These are phyloP conservation scores for Heliconius ethilla DNA, from an alignment of 2,888 invertebrate species.

Conservation along the genomic window DNA sequence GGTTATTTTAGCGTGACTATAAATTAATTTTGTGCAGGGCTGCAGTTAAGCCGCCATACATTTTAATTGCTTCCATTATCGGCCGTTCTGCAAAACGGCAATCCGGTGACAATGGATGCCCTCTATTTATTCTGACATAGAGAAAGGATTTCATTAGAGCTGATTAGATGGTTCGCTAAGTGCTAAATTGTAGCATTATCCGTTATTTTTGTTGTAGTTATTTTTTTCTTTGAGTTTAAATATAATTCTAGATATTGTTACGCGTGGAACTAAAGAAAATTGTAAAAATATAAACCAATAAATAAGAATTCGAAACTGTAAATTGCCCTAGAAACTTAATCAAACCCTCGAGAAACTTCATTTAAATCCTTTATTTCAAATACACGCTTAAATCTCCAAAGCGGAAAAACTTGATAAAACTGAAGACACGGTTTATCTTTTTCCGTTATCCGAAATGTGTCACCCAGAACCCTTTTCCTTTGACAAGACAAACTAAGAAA, in stretches of 20 bases:
- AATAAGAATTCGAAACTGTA: too few relatives aligned
- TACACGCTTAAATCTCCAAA: conserved; percentile 35
- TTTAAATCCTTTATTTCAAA: conserved; percentile 37
- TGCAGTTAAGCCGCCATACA: conserved; percentile 81
- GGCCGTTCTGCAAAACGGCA: conserved; percentile 74
- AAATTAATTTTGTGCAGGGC: conserved; percentile 80
- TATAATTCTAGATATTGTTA: neutral
- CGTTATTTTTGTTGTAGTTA: too few relatives aligned
- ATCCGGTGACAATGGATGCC: conserved; percentile 69
- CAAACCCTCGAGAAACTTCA: conserved; percentile 23
- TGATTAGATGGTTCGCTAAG: conserved; percentile 40
- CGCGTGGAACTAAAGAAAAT: too few relatives aligned
- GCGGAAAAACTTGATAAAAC: conserved; percentile 54
- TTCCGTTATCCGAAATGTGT: conserved; percentile 71
- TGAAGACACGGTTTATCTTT: conserved; percentile 66
- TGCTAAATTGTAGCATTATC: conserved; percentile 39
- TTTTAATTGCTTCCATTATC: conserved; percentile 82
- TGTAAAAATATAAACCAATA: too few relatives aligned
- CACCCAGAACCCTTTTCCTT: conserved; percentile 76
- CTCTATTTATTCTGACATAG: conserved; percentile 59
- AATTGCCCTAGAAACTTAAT: neutral
- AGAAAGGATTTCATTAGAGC: conserved; percentile 15
- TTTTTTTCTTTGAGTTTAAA: too few relatives aligned
- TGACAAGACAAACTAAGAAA: conserved; percentile 74
- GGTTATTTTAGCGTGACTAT: conserved; percentile 76